These are phyloP conservation scores for Drosophila cracens DNA, from an alignment of 2,888 invertebrate genomes.

Conservation along the genomic window DNA sequence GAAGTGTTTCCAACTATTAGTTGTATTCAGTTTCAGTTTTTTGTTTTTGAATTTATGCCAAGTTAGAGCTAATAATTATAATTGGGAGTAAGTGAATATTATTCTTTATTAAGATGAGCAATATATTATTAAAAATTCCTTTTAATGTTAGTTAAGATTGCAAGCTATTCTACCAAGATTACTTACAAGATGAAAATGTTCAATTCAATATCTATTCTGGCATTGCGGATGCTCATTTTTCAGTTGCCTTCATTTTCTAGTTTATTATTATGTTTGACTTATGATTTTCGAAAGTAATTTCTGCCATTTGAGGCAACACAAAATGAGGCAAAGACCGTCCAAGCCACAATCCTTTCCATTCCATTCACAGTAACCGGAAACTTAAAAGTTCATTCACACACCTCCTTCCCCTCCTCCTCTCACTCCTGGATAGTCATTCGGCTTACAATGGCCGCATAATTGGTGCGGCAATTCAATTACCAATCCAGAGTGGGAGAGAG, in stretches of 20 bases:
- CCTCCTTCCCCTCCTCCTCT: neutral
- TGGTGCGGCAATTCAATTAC: conserved; percentile 75
- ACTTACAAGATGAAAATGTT: neutral
- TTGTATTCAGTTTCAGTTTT: neutral
- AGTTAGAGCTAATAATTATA: neutral
- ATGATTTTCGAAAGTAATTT: conserved; percentile 1
- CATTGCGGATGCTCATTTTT: neutral
- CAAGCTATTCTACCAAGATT: neutral
- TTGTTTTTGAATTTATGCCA: no score
- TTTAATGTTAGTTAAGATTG: neutral
- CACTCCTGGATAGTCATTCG: neutral
- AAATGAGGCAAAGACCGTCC: neutral
- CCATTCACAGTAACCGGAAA: conserved; percentile 52
- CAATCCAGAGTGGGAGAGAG: conserved; percentile 5
- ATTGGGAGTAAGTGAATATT: neutral
- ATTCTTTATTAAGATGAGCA: neutral
- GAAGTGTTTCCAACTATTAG: neutral
- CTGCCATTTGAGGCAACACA: neutral
- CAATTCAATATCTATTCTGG: neutral
- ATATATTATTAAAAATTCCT: neutral
- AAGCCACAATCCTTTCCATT: conserved; percentile 2
- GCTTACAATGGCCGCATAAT: conserved; percentile 53
- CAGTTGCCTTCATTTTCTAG: neutral
- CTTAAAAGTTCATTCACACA: conserved; percentile 55
- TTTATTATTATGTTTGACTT: neutral